Base-by-base conservation (phyloP, 37 sponge, comb jelly and placozoan genomes). In the Trichoplax adhaerens region DNA sequence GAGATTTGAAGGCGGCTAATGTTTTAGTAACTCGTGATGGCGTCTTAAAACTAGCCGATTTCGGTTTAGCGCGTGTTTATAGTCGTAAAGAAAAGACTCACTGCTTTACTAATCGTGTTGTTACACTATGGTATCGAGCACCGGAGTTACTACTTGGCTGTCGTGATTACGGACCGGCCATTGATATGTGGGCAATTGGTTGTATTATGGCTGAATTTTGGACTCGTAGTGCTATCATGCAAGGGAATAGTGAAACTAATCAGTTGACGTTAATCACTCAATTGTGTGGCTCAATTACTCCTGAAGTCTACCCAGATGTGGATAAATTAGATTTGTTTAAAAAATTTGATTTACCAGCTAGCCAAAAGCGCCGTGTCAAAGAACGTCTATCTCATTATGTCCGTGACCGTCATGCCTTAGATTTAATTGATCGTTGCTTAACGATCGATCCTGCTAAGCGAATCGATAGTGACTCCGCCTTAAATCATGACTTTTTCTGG, bases 201-300 rank as follows among this genome's bases (percentile, higher is more conserved):
- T 97, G 99, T 72, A 89, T 97, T 70, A 93, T 97, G 83, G 89
- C 92, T 61, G 99, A 97, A 68, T 82, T 97, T 90, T 97, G 99
- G 99, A 97, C 94, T 2, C 79, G 94, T 1, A 57, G 78, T 1
- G 90, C 99, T 0, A 82, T 97, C 55, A 83, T 97, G 87, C 99
- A 97, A 68, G 99, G 99, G 47, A 83, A 81, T 46, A 72, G 87
- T 3, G 99, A 97, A 73, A 87, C 86, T 72, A 78, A 86, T 8
- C 99, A 97, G 72, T 72, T 97, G 68, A 77, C 77, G 3, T 78
- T 97, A 68, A 97, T 97, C 80, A 81, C 83, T 58, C 74, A 83
- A 59, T 73, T 97, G 51, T 97, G 99, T 81, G 99, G 99, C 12
- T 82, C 87, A 3, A 97, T 97, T 29, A 81, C 85, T 0, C 84